Evolutionary conservation across 2,888 invertebrate genomes (phyloP).

Genomic region (Beris chalybata): DNA sequence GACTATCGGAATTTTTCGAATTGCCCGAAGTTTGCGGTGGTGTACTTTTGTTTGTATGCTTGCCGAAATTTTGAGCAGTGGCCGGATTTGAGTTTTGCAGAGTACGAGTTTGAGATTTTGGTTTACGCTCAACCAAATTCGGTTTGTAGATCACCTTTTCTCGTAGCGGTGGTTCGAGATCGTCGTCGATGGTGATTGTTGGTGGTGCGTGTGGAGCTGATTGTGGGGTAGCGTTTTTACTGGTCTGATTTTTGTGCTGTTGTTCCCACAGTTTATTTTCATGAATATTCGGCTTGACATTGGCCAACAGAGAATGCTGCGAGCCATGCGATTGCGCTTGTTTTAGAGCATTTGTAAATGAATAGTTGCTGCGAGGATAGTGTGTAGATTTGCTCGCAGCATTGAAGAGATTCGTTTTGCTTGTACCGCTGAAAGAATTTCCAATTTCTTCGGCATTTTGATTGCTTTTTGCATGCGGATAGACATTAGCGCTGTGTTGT

Average conservation of each 20-base stretch:
- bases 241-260: conserved; percentile 7
- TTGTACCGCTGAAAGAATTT: background rate
- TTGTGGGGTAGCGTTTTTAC: conserved; percentile 20
- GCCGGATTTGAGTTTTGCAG: conserved; percentile 10
- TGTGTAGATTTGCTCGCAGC: conserved; percentile 11
- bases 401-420: conserved; percentile 16
- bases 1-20: conserved; percentile 5
- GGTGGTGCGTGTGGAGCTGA: background rate
- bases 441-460: conserved; percentile 6
- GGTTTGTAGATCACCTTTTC: conserved; percentile 44
- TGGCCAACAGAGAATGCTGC: conserved; percentile 31
- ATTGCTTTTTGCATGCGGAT: conserved; percentile 9
- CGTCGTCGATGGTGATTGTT: conserved; percentile 40
- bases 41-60: conserved; percentile 6
- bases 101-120: conserved; percentile 46
- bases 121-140: conserved; percentile 47
- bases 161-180: conserved; percentile 35
- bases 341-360: conserved; percentile 19
- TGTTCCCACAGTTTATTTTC: conserved; percentile 32
- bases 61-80: conserved; percentile 7
- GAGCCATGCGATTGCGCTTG: conserved; percentile 17
- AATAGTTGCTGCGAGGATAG: conserved; percentile 25
- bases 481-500: conserved; percentile 12
- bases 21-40: conserved; percentile 4
- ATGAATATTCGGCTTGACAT: conserved; percentile 36